phyloP scores from a whole-genome alignment of 1,140 invertebrate genomes.

The Nephila pilipes region DNA sequence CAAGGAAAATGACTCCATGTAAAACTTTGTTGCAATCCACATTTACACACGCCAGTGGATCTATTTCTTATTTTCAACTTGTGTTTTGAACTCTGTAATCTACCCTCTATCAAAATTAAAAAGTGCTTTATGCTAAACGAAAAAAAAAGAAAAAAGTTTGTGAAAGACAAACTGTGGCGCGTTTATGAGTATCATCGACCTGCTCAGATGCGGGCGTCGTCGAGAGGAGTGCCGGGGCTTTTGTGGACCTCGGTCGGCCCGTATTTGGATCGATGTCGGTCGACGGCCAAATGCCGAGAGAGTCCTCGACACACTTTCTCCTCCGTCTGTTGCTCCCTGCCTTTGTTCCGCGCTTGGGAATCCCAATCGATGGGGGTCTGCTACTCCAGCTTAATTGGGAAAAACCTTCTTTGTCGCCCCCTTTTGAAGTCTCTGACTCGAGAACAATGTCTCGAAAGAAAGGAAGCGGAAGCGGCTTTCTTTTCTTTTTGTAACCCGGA shows the following conservation, averaged over 20 bases:
- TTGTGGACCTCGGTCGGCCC: not conserved
- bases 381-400: not conserved
- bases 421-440: not conserved
- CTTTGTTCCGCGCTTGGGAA: not conserved
- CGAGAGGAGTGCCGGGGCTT: not conserved
- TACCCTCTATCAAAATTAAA: too few species aligned
- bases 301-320: not conserved
- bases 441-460: not conserved
- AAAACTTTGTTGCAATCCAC: too few species aligned
- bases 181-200: too few species aligned
- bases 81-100: too few species aligned
- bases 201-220: not conserved
- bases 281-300: not conserved
- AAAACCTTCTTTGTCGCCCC: not conserved
- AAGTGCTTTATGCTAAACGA: too few species aligned
- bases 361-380: not conserved
- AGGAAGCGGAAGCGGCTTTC: too few species aligned
- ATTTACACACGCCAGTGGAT: too few species aligned
- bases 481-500: not conserved
- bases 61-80: too few species aligned
- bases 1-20: too few species aligned
- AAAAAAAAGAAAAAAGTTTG: too few species aligned
- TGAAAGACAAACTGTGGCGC: too few species aligned
- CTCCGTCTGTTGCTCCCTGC: constrained; percentile 7
- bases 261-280: constrained; percentile 18